Conservation (phyloP, 2,113 vertebrate species). For the Forbesichthys agassizii region DNA sequence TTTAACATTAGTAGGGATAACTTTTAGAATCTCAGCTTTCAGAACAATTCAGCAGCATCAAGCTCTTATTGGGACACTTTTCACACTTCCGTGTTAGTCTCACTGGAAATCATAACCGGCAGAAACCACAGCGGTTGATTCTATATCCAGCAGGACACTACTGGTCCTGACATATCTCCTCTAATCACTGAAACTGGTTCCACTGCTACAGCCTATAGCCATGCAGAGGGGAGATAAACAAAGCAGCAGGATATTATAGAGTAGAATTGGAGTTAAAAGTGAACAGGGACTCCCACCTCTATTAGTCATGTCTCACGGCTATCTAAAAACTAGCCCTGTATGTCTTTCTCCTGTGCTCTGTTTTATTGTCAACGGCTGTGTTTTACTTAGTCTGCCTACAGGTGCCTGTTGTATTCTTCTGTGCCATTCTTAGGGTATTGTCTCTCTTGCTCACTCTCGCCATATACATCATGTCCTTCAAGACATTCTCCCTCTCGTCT, state of each 20-base stretch:
- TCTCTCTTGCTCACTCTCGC: background rate
- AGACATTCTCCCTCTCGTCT: constrained; percentile 4
- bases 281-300: constrained; percentile 55
- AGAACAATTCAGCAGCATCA: too few relatives aligned
- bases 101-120: too few relatives aligned
- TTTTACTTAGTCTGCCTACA: constrained; percentile 8
- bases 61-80: too few relatives aligned
- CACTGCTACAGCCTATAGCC: too few relatives aligned
- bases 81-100: too few relatives aligned
- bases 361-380: constrained; percentile 4
- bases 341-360: background rate
- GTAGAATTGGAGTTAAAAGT: constrained; percentile 45
- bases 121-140: too few relatives aligned
- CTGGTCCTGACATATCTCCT: too few relatives aligned
- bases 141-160: too few relatives aligned
- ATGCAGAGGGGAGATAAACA: constrained; percentile 23
- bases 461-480: background rate
- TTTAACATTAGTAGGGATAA: too few relatives aligned
- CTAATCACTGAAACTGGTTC: too few relatives aligned
- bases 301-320: constrained; percentile 57
- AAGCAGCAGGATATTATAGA: constrained; percentile 34
- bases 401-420: background rate
- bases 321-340: constrained; percentile 37
- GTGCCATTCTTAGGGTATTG: background rate
- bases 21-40: too few relatives aligned